Conservation (phyloP, 2,113 vertebrate species). For the Motacilla alba region DNA sequence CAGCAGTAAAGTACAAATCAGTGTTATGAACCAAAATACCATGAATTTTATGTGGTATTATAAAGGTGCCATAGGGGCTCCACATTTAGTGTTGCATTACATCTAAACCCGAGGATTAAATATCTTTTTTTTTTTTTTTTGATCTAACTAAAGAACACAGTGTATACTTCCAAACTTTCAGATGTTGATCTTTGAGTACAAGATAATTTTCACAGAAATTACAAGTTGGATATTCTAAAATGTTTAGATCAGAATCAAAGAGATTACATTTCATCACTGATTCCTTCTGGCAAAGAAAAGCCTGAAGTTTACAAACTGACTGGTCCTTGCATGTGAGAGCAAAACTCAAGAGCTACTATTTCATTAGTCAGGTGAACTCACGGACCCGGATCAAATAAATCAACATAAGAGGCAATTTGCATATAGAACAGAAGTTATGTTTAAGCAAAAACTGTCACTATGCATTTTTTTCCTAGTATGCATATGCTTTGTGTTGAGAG, state of each 20-base stretch:
- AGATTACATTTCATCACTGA: background rate
- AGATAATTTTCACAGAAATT: background rate
- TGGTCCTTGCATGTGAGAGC: background rate
- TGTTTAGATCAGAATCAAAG: background rate
- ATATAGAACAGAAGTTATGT: background rate
- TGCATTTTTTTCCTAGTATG: background rate
- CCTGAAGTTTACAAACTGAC: background rate
- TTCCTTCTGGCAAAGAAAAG: background rate
- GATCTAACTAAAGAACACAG: background rate
- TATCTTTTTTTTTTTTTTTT: background rate
- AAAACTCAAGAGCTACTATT: background rate
- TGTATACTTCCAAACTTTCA: background rate
- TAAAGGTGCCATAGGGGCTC: background rate
- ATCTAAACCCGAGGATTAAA: background rate
- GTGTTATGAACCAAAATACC: conserved; percentile 21
- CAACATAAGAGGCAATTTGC: background rate
- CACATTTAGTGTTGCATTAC: background rate
- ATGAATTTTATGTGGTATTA: conserved; percentile 25
- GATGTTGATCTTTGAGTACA: background rate
- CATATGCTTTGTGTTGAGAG: background rate
- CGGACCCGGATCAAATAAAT: fast-evolving
- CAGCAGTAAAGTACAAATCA: background rate
- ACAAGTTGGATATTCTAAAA: background rate
- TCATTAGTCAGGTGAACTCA: background rate
- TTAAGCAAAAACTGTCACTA: background rate